Evolutionary conservation across 1,140 invertebrate species (phyloP).

Genomic region (Lepidostoma basale): DNA sequence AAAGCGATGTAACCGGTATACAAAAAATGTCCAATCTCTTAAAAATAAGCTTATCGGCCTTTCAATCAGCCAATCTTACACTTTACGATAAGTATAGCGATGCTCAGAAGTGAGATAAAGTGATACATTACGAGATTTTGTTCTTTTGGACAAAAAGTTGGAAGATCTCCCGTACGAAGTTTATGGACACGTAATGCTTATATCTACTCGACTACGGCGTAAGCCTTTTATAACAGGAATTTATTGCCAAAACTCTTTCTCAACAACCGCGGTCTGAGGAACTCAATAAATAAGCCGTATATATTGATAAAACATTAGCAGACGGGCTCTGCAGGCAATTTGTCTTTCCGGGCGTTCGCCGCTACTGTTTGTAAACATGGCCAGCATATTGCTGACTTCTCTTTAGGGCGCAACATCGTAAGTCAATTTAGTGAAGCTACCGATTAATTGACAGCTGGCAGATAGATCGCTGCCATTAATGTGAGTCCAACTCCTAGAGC

Average conservation of each 20-base stretch:
- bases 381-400: conserved; percentile 4
- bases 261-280: background rate
- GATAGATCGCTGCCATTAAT: conserved; percentile 11
- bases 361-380: background rate
- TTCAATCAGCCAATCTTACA: background rate
- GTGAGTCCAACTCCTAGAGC: background rate
- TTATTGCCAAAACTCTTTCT: background rate
- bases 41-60: background rate
- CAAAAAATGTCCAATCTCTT: too few species aligned
- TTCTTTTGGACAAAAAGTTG: background rate
- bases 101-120: background rate
- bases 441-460: conserved; percentile 23
- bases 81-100: background rate
- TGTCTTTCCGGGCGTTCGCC: background rate
- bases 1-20: too few species aligned
- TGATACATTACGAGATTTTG: background rate
- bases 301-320: conserved; percentile 11
- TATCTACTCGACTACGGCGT: conserved; percentile 1
- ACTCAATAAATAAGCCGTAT: conserved; percentile 6
- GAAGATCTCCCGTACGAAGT: background rate
- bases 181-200: conserved; percentile 7
- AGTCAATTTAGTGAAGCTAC: conserved; percentile 9
- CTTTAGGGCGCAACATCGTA: background rate
- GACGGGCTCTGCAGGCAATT: background rate
- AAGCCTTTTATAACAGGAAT: conserved; percentile 8